phyloP scores from a whole-genome alignment of 2,797 vertebrate genomes.

The Helicolenus hilgendorfi region DNA sequence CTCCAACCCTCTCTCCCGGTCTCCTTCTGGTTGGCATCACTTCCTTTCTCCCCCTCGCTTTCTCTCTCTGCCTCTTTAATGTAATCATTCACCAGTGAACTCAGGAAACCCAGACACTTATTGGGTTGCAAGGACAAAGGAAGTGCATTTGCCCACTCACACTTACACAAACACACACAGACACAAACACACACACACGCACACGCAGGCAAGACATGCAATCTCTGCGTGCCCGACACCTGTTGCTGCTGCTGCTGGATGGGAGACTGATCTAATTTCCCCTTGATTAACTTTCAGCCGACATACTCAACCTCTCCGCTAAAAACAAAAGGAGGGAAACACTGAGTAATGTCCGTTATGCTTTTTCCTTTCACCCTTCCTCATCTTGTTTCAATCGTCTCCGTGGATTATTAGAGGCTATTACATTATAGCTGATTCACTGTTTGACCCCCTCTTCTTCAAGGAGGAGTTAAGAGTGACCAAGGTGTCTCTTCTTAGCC shows the following conservation, averaged over 20 bases:
- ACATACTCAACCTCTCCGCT: not conserved
- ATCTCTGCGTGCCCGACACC: conserved; percentile 15
- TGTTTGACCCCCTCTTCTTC: not conserved
- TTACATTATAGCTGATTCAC: conserved; percentile 5
- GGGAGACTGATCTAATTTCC: conserved; percentile 41
- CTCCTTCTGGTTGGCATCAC: conserved; percentile 3
- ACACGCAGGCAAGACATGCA: not conserved
- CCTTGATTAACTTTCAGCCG: conserved; percentile 41
- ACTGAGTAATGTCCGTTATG: not conserved
- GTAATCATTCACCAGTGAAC: conserved; percentile 52
- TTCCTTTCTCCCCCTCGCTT: too few relatives aligned
- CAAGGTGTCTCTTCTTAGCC: not conserved
- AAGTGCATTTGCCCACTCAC: conserved; percentile 30
- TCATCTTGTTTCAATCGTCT: conserved; percentile 1
- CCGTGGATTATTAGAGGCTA: conserved; percentile 11
- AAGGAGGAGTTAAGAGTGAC: conserved; percentile 8
- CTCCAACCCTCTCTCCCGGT: not conserved
- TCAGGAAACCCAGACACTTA: conserved; percentile 50
- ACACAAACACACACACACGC: not conserved
- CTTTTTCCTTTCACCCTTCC: conserved; percentile 26
- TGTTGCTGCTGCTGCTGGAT: conserved; percentile 12
- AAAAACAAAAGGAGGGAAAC: conserved; percentile 12
- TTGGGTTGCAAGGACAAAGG: conserved; percentile 56
- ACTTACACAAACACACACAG: not conserved
- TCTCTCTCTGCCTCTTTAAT: conserved; percentile 45